These are phyloP conservation scores for Microctonus hyperodae DNA, from an alignment of 2,888 invertebrate species.

Conservation along the genomic window DNA sequence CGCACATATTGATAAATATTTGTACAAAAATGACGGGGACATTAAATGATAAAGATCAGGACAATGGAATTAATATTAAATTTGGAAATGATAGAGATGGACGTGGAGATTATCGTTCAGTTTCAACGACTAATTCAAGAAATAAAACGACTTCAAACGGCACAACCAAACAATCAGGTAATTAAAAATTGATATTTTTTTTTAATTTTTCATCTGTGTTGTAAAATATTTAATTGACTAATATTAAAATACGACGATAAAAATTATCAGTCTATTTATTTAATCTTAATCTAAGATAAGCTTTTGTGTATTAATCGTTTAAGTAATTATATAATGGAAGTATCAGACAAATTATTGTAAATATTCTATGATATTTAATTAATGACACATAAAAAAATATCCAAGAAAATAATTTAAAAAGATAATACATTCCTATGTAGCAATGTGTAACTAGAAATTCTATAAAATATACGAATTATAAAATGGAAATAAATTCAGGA, in stretches of 20 bases:
- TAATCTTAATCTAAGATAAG: not conserved
- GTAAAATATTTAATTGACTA: constrained; percentile 1
- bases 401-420: not conserved
- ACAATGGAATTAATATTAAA: constrained; percentile 60
- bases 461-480: not conserved
- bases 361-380: no score
- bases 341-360: not conserved
- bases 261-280: not conserved
- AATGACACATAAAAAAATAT: not conserved
- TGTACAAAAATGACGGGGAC: constrained; percentile 40
- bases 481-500: not conserved
- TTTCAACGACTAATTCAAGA: constrained; percentile 18
- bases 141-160: constrained; percentile 18
- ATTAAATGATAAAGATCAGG: constrained; percentile 55
- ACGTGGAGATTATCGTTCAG: constrained; percentile 32
- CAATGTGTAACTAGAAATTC: not conserved
- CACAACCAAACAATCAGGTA: constrained; percentile 23
- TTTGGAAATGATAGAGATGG: constrained; percentile 49
- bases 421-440: not conserved
- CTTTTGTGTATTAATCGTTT: not conserved
- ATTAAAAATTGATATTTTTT: not conserved
- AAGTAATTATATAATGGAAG: not conserved
- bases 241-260: not conserved
- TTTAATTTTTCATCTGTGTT: not conserved
- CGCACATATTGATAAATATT: no score